These are phyloP conservation scores for Coluber constrictor DNA, from an alignment of 2,797 vertebrate genomes.

Conservation along the genomic window DNA sequence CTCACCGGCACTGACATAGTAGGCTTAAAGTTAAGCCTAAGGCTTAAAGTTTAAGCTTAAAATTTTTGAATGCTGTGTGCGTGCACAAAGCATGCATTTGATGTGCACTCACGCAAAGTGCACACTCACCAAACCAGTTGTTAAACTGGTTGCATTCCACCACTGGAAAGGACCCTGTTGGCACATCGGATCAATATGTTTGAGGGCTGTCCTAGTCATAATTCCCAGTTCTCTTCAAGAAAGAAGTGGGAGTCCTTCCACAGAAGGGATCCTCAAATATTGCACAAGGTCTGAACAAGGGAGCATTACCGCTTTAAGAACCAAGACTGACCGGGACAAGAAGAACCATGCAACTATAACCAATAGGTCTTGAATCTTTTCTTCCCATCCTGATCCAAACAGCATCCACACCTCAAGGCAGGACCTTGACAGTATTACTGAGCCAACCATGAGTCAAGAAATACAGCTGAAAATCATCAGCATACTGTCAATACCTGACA, in stretches of 20 bases:
- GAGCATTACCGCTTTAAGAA: not conserved
- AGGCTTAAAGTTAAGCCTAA: no score
- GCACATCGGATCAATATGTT: not conserved
- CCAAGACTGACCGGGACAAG: not conserved
- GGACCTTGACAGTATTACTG: not conserved
- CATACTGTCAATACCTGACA: not conserved
- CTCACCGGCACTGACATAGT: no score
- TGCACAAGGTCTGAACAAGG: not conserved
- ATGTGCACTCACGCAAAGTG: no score
- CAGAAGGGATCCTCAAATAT: not conserved
- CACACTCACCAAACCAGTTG: no score
- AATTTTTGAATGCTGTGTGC: no score
- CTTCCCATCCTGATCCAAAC: not conserved
- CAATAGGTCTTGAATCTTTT: not conserved
- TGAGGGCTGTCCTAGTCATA: not conserved
- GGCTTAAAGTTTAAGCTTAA: no score
- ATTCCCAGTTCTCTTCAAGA: not conserved
- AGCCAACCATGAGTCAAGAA: not conserved
- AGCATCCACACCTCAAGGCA: not conserved
- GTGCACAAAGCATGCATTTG: no score
- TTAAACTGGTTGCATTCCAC: no score
- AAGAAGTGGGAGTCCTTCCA: not conserved
- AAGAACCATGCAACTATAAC: not conserved
- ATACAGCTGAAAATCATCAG: not conserved
- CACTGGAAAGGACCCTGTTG: no score